A percentile compares a stretch with the other conserved stretches of the same genome.
Conservation (phyloP, 64 coral and sea anemone genomes). For the Platygyra sinensis region DNA sequence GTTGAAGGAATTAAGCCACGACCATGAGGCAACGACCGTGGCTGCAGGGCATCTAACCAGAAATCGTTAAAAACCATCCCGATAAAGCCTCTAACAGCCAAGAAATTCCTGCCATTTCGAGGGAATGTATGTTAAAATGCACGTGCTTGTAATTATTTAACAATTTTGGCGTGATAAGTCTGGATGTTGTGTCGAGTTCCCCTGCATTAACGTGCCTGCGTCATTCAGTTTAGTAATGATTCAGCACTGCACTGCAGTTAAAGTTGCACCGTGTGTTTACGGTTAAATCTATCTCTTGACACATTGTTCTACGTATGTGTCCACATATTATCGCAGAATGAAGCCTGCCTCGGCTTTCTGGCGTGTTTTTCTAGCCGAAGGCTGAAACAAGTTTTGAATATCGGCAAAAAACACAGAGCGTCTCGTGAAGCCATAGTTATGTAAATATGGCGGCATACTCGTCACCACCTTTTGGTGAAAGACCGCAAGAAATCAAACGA, state of each 20-base stretch:
- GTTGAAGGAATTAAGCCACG: not conserved
- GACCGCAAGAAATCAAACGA: not conserved
- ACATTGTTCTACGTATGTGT: not conserved
- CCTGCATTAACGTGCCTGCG: not conserved
- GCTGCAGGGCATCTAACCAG: too few relatives aligned
- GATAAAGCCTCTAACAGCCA: not conserved
- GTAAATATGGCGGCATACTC: slow-evolving; percentile 40
- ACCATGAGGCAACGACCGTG: not conserved
- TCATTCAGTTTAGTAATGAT: not conserved
- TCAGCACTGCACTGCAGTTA: not conserved
- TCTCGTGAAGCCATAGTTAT: not conserved
- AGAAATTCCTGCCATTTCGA: not conserved
- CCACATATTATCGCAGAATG: slow-evolving; percentile 4
- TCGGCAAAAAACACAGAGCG: slow-evolving; percentile 4
- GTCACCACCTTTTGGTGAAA: not conserved
- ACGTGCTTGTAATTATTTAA: not conserved
- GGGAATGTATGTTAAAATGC: not conserved
- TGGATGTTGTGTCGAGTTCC: not conserved
- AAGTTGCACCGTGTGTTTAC: slow-evolving; percentile 8
- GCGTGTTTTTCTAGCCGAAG: not conserved
- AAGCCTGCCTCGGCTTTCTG: slow-evolving; percentile 14
- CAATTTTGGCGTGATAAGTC: not conserved
- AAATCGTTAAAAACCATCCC: not conserved
- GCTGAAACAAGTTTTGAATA: not conserved
- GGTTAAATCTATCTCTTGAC: not conserved